Base-by-base conservation (phyloP, 1,140 invertebrate genomes). In the Carcinoscorpius rotundicauda region DNA sequence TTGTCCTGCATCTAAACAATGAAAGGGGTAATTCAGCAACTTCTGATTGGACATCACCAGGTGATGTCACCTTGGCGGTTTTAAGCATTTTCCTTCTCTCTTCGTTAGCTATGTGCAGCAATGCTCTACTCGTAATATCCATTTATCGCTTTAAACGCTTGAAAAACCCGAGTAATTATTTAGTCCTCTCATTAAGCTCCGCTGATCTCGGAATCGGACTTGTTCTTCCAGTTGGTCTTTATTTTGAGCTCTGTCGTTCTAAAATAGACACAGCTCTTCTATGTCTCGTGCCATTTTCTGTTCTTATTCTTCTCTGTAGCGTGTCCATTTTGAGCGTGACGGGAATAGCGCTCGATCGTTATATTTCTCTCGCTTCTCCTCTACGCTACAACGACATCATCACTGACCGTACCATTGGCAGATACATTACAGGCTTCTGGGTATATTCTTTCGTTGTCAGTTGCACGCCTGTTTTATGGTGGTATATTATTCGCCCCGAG, bases 131-230 rank as follows among this genome's bases (percentile, higher is more conserved):
- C 9, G 73, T 85, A 4, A 76, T 79, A 4, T 81, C 82, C 3
- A 81, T 83, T 71, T 82, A 82, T 67, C 76, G 79, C 6, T 84
- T 81, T 72, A 84, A 84, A 70, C 74, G 83, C 64, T 74, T 84
- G 3, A 73, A 82, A 66, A 84, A 82, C 8, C 85, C 84, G 0
- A 86, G 85, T 62, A 89, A 89, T 74, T 83, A 83, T 66, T 77
- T 89, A 11, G 80, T 89, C n/a, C 81, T 86, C 58, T 87, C 86
- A 3, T 75, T 89, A 61, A 86, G 87, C 0, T 78, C 86, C 51
- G 84, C 85, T 4, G 87, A 89, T 74, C 78, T 88, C 29, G 81
- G 85, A n/a, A 83, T 88, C 50, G 87, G 85, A 0, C 76, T 88
- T 60, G 81, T 86, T 67, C 84, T 89, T 80, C 87, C 87, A 0